Evolutionary conservation across 2,113 vertebrate species (phyloP), one percentile per base, ranked within the genome.

Genomic region (Oophaga pumilio): DNA sequence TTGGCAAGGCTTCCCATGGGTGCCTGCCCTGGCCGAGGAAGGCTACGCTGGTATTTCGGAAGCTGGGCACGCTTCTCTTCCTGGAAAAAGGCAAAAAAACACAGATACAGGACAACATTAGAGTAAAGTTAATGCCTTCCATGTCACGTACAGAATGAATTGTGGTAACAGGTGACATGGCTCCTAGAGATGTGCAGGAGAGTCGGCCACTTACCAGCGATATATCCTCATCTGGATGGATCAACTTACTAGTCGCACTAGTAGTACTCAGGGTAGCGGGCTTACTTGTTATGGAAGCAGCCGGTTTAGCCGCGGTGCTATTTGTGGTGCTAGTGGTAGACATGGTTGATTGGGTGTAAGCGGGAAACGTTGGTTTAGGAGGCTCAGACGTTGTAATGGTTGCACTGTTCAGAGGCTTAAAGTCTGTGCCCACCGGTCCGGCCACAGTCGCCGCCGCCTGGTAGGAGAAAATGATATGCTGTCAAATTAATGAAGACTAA

Each of bases 231-330:
- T 99, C 98, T 96, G 98, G 98, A 92, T 99, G 97, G 97, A 99
- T 99, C 97, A 99, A 99, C 98, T 99, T 99, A 99, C 98, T 99
- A 96, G 98, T 99, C 96, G 98, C 98, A 96, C 98, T 99, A 95
- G 97, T 97, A 90, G 97, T 98, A 87, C 97, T 98, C 92, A 99
- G 97, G 89, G 97, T 97, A 92, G 98, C 97, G 92, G 98, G 98
- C 95, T 99, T 99, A 97, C 95, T 97, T 95, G 97, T 94, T 94
- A 98, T 97, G 90, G 97, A 97, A 90, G 97, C 94, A 17, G 97
- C 95, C 93, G 97, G 96, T 91, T 99, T 99, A 91, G 97, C 96
- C 93, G 97, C 97, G 95, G 97, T 96, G 93, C 97, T 98, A 92
- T 96, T 97, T 93, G 98, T 97, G 83, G 97, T 96, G 92, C 95